phyloP scores from a whole-genome alignment of 2,113 vertebrate species.

The Felis chaus region DNA sequence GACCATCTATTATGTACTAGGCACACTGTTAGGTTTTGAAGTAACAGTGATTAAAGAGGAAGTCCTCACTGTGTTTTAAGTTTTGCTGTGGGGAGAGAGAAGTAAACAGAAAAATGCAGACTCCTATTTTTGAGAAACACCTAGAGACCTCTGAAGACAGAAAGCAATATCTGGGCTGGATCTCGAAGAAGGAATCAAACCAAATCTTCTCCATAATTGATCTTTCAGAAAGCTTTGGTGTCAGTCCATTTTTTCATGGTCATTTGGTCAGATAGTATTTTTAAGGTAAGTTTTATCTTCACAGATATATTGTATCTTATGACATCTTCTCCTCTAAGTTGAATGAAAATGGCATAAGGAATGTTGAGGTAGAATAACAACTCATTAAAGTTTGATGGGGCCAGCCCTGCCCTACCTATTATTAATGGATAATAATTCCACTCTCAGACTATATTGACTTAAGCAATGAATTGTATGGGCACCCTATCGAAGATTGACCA shows the following conservation, averaged over 20 bases:
- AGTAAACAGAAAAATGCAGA: neutral
- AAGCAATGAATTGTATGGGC: neutral
- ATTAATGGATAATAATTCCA: neutral
- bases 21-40: neutral
- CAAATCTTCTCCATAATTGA: neutral
- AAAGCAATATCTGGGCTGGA: neutral
- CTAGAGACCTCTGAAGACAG: neutral
- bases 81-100: neutral
- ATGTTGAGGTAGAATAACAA: neutral
- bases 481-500: neutral
- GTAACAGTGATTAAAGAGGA: neutral
- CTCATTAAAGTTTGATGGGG: neutral
- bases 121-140: neutral
- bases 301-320: neutral
- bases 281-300: neutral
- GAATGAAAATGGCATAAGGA: neutral
- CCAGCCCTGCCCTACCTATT: neutral
- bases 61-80: neutral
- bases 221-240: neutral
- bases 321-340: neutral
- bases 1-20: neutral
- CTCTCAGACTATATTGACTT: neutral
- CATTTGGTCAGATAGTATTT: neutral
- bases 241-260: neutral
- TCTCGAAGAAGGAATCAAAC: neutral